Evolutionary conservation across 2,113 vertebrate genomes (phyloP).

Genomic region (Pachypanchax playfairii): DNA sequence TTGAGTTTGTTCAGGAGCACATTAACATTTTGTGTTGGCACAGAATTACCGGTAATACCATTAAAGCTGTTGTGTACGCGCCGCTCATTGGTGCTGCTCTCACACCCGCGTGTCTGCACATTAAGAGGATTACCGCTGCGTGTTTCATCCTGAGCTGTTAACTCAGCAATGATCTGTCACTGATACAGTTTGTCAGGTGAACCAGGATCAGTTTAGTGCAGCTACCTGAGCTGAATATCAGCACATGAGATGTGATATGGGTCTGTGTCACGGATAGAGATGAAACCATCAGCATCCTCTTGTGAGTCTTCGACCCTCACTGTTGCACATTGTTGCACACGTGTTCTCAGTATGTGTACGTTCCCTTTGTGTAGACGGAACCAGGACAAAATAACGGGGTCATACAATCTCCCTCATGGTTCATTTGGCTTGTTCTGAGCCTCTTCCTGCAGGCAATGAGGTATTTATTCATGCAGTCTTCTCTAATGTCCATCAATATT

Average conservation of each 20-base stretch:
- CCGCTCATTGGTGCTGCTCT: slow-evolving; percentile 53
- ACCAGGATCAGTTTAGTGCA: slow-evolving; percentile 46
- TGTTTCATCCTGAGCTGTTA: slow-evolving; percentile 66
- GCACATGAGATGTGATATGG: slow-evolving; percentile 34
- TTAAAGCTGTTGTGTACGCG: slow-evolving; percentile 68
- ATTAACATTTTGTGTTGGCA: slow-evolving; percentile 62
- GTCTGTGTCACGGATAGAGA: slow-evolving; percentile 25
- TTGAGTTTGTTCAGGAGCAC: slow-evolving; percentile 56
- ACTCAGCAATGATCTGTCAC: slow-evolving; percentile 63
- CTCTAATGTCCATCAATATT: slow-evolving; percentile 1
- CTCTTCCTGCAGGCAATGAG: slow-evolving; percentile 42
- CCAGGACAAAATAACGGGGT: slow-evolving; percentile 48
- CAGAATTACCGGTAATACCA: slow-evolving; percentile 79
- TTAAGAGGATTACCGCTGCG: slow-evolving; percentile 74
- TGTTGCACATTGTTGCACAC: slow-evolving; percentile 14
- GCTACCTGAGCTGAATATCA: slow-evolving; percentile 59
- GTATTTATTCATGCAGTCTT: slow-evolving; percentile 38
- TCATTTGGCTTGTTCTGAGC: slow-evolving; percentile 42
- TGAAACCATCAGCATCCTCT: slow-evolving; percentile 20
- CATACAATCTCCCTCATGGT: slow-evolving; percentile 54
- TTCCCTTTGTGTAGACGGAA: slow-evolving; percentile 47
- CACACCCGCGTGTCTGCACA: slow-evolving; percentile 50
- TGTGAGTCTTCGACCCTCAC: slow-evolving; percentile 51
- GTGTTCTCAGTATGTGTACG: slow-evolving; percentile 39
- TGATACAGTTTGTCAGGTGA: slow-evolving; percentile 61